phyloP scores from a whole-genome alignment of 2,113 vertebrate genomes.

The Triplophysa tibetana region DNA sequence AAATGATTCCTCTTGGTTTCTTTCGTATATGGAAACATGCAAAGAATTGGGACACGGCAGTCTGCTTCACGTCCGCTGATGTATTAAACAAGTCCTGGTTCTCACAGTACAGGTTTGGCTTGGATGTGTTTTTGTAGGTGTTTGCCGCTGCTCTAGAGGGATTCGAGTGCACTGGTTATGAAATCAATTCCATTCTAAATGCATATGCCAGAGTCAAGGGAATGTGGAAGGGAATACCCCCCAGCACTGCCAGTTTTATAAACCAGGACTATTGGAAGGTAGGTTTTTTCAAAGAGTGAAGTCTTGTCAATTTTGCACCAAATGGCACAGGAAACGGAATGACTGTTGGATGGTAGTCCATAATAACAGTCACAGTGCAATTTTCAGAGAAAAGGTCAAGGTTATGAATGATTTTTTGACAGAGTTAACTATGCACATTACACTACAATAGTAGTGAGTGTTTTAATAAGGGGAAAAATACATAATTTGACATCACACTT shows the following conservation, averaged over 20 bases:
- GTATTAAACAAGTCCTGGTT: background rate
- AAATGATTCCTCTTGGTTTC: background rate
- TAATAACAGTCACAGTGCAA: no score
- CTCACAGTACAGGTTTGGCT: background rate
- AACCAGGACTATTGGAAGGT: constrained; percentile 78
- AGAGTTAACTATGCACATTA: no score
- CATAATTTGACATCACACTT: background rate
- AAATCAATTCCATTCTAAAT: constrained; percentile 74
- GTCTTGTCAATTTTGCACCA: background rate
- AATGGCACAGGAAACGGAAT: background rate
- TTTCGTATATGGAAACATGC: background rate
- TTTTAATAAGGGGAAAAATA: background rate
- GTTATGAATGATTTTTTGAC: no score
- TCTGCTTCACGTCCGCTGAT: background rate
- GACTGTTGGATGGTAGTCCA: background rate
- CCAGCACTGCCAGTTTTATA: constrained; percentile 64
- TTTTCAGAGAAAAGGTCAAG: no score
- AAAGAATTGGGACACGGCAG: background rate
- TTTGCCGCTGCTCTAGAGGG: constrained; percentile 70
- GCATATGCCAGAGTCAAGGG: constrained; percentile 66
- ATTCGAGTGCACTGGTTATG: constrained; percentile 75
- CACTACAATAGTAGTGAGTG: no score
- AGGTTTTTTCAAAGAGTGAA: background rate
- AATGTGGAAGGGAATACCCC: constrained; percentile 62
- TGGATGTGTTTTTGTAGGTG: constrained; percentile 60